Base-by-base conservation (phyloP, 2,113 vertebrate genomes). In the Cyprinodon variegatus region DNA sequence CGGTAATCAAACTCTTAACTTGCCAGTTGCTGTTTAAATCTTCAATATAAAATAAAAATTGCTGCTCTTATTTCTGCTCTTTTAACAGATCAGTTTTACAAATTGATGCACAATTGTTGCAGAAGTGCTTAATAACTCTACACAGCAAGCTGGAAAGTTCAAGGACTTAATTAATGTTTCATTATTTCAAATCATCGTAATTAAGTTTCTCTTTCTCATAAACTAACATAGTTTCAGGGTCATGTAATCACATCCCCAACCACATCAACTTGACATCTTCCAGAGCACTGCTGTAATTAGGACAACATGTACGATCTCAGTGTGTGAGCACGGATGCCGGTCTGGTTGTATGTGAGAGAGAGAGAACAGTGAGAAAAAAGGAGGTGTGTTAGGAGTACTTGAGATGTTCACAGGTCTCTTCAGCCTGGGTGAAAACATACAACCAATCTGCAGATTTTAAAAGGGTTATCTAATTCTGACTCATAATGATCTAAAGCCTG, bases 361-460 rank as follows among this genome's bases (percentile, higher is more conserved):
- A 22, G 40, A 37, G 53, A 46, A 41, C 37, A 15, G 37, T 17
- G n/a, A 60, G 38, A 37, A 37, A 53, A 29, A 15, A 57, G 64
- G 43, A 41, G 64, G 65, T 61, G 68, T 66, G 73, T 40, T 17
- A 15, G 36, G 65, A 59, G 76, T 70, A 79, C 68, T 83, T 86
- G 77, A 79, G 76, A 64, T 72, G 72, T 81, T 83, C 77, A 50
- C 81, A 69, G 60, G 76, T 70, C 40, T 71, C 39, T 72, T 59
- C 60, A 66, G 76, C 60, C 70, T 7, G 14, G 64, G 59, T 66
- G 50, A 63, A 68, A 66, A 82, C 43, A 72, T 70, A 67, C 65
- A 73, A 60, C 66, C 77, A 87, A 84, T 84, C 79, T 90, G 83
- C 79, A 68, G 59, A 45, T 41, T 29, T 65, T 48, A 72, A 73